These are phyloP conservation scores for Caenorhabditis sp. DNA, from an alignment of 2,888 invertebrate genomes.

Conservation along the genomic window DNA sequence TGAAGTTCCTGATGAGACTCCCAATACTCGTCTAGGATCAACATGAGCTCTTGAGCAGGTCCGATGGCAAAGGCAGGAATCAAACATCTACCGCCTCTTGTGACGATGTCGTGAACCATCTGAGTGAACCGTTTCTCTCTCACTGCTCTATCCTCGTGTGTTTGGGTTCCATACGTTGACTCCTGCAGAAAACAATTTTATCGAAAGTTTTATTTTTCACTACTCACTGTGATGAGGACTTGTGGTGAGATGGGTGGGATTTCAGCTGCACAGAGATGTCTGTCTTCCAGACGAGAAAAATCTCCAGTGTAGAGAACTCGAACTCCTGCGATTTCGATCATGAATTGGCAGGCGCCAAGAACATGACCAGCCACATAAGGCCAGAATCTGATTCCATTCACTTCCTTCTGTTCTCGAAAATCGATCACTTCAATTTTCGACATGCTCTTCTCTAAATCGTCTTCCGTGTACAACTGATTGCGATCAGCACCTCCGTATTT, in stretches of 20 bases:
- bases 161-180: constrained; percentile 98
- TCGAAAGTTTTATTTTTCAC: background rate
- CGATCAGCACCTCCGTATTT: constrained; percentile 75
- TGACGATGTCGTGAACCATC: constrained; percentile 92
- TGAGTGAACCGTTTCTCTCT: constrained; percentile 91
- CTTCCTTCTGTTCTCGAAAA: constrained; percentile 93
- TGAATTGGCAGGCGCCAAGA: constrained; percentile 99
- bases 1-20: constrained; percentile 96
- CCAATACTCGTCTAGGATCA: constrained; percentile 93
- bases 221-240: constrained; percentile 92
- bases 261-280: constrained; percentile 99
- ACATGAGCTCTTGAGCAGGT: constrained; percentile 88
- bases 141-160: constrained; percentile 98
- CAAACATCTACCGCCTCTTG: constrained; percentile 96
- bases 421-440: constrained; percentile 93
- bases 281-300: constrained; percentile 97
- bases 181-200: constrained; percentile 87
- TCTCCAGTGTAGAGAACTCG: constrained; percentile 92
- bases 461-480: constrained; percentile 94
- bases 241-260: constrained; percentile 97
- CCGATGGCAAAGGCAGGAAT: constrained; percentile 99
- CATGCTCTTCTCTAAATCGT: constrained; percentile 97
- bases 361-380: constrained; percentile 99
- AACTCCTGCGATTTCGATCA: constrained; percentile 98
- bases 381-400: constrained; percentile 96